A percentile compares a stretch with the other conserved stretches of the same genome.
Evolutionary conservation across 2,888 invertebrate species (phyloP).

Genomic region (Lepidocyrtinus sp.): DNA sequence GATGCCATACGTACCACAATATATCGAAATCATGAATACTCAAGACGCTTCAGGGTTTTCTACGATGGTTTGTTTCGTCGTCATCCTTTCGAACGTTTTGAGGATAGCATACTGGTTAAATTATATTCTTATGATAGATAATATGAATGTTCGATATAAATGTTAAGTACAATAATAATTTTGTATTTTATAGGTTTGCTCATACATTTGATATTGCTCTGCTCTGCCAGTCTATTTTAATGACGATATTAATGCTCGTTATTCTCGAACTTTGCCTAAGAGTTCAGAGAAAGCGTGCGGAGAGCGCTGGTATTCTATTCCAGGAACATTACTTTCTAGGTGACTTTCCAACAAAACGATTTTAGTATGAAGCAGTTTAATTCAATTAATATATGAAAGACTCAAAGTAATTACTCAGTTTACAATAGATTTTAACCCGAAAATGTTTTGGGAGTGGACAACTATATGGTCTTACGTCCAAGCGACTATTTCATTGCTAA

Average conservation of each 20-base stretch:
- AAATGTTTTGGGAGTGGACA: constrained; percentile 63
- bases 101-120: constrained; percentile 63
- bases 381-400: constrained; percentile 3
- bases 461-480: constrained; percentile 56
- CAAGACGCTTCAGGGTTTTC: constrained; percentile 59
- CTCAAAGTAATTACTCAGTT: neutral
- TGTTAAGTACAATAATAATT: neutral
- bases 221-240: constrained; percentile 53
- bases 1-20: constrained; percentile 65
- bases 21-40: constrained; percentile 44
- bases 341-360: neutral
- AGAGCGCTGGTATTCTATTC: neutral
- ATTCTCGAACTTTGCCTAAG: constrained; percentile 61
- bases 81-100: constrained; percentile 48
- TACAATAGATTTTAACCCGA: constrained; percentile 50
- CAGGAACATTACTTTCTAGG: constrained; percentile 42
- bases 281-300: constrained; percentile 24
- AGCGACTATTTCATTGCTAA: constrained; percentile 34
- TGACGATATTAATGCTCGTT: constrained; percentile 55
- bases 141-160: neutral
- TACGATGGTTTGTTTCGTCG: constrained; percentile 48
- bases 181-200: constrained; percentile 54
- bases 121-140: neutral
- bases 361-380: neutral
- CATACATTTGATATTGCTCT: constrained; percentile 55